Evolutionary conservation across 2,888 invertebrate genomes (phyloP).

Genomic region (Vannuccia rotundouncinata): DNA sequence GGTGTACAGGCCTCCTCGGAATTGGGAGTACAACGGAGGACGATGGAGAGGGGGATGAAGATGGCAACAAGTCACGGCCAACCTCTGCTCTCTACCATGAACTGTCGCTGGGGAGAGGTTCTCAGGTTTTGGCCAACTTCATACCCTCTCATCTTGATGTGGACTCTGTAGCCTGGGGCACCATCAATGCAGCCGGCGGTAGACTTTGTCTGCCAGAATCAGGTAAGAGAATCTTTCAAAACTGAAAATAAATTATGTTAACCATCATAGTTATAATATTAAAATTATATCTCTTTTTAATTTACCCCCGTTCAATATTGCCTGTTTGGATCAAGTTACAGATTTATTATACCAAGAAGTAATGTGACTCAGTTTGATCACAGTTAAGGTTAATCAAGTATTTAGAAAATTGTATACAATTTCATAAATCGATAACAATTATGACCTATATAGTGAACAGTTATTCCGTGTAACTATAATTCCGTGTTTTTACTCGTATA

Average conservation of each 20-base stretch:
- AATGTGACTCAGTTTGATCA: background rate
- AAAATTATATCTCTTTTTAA: background rate
- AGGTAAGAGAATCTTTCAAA: too few species aligned
- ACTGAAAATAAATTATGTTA: too few species aligned
- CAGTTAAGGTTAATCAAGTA: background rate
- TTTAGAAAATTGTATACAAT: too few species aligned
- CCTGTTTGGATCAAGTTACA: too few species aligned
- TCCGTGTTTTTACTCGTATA: too few species aligned
- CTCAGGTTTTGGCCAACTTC: constrained; percentile 33
- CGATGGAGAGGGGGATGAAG: background rate
- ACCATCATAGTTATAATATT: too few species aligned
- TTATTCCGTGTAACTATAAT: too few species aligned
- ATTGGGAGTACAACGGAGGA: constrained; percentile 2
- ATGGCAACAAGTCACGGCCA: constrained; percentile 15
- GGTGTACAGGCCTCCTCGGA: background rate
- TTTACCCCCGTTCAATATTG: too few species aligned
- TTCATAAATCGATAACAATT: too few species aligned
- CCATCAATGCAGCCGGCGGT: constrained; percentile 60
- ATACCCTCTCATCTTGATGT: constrained; percentile 52
- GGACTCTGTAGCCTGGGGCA: constrained; percentile 60
- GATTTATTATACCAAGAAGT: too few species aligned
- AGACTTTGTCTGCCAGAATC: constrained; percentile 56
- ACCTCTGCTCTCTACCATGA: constrained; percentile 37
- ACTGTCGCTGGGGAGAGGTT: constrained; percentile 31
- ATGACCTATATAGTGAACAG: too few species aligned